Percentiles rank a stretch among this genome's conserved stretches.
phyloP scores from a whole-genome alignment of 2,888 invertebrate genomes.

The Endotricha flammealis region DNA sequence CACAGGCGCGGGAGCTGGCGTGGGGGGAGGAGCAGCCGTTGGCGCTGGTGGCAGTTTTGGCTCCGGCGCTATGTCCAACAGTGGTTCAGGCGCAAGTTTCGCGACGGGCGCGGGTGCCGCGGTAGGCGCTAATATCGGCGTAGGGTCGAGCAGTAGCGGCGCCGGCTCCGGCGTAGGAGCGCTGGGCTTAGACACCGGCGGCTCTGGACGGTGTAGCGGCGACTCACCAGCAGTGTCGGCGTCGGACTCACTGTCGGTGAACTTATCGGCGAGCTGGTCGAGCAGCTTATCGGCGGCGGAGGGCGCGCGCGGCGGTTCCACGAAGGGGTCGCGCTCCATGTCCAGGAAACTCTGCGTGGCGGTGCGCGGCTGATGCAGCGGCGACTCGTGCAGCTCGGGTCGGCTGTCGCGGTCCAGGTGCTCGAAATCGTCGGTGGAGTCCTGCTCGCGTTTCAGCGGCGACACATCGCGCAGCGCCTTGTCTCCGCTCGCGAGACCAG shows the following conservation, averaged over 20 bases:
- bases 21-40: slow-evolving; percentile 19
- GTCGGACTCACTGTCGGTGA: slow-evolving; percentile 79
- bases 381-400: slow-evolving; percentile 50
- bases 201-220: slow-evolving; percentile 56
- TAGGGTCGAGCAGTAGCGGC: slow-evolving; percentile 20
- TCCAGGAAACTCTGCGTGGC: slow-evolving; percentile 67
- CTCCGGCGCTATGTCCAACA: slow-evolving; percentile 21
- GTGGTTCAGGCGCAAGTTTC: slow-evolving; percentile 24
- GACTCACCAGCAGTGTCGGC: slow-evolving; percentile 69
- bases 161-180: slow-evolving; percentile 32
- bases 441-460: slow-evolving; percentile 78
- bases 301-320: slow-evolving; percentile 50
- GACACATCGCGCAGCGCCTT: slow-evolving; percentile 28
- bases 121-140: slow-evolving; percentile 26
- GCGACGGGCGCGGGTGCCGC: slow-evolving; percentile 26
- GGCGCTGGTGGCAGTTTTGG: slow-evolving; percentile 55
- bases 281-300: slow-evolving; percentile 50
- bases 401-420: slow-evolving; percentile 81
- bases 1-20: slow-evolving; percentile 14
- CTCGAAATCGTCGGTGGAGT: slow-evolving; percentile 86
- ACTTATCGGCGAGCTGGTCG: slow-evolving; percentile 73
- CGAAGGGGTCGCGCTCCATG: slow-evolving; percentile 64
- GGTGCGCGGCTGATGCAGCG: slow-evolving; percentile 42
- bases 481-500: slow-evolving; percentile 58
- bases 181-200: slow-evolving; percentile 23